Percentiles rank a stretch among this genome's conserved stretches.
phyloP scores from a whole-genome alignment of 1,140 invertebrate species.

The Melitaea cinxia region DNA sequence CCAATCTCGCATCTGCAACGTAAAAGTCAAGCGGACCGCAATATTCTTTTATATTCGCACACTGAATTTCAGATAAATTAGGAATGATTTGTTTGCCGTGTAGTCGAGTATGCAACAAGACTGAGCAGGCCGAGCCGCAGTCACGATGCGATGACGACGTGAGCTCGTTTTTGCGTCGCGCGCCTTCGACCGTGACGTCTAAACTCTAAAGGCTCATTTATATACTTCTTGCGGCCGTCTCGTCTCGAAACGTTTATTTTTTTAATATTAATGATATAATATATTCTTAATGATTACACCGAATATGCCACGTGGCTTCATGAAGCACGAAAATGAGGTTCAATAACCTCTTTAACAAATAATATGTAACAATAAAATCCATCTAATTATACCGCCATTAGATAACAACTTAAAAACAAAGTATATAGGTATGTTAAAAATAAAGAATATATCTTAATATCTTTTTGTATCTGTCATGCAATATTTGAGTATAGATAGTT shows the following conservation, averaged over 20 bases:
- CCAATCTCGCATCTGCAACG: conserved; percentile 32
- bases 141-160: conserved; percentile 57
- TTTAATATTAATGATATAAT: conserved; percentile 39
- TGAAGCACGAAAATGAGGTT: conserved; percentile 13
- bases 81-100: conserved; percentile 34
- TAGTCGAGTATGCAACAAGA: conserved; percentile 35
- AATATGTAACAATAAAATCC: background rate
- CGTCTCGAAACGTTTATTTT: conserved; percentile 59
- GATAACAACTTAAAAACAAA: no score
- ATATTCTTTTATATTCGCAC: conserved; percentile 31
- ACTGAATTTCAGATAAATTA: conserved; percentile 26
- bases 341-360: conserved; percentile 13
- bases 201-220: conserved; percentile 68
- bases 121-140: conserved; percentile 40
- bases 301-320: conserved; percentile 20
- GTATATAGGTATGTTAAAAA: no score
- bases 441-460: no score
- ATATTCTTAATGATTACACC: conserved; percentile 26
- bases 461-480: no score
- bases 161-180: conserved; percentile 63
- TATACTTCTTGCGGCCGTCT: conserved; percentile 64
- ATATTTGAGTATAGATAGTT: no score
- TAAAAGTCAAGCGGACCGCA: conserved; percentile 25
- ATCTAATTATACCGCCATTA: background rate
- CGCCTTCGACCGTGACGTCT: conserved; percentile 67